A percentile compares a stretch with the other conserved stretches of the same genome.
These are phyloP conservation scores for Rhagoletis pomonella DNA, from an alignment of 1,140 invertebrate genomes.

Conservation along the genomic window DNA sequence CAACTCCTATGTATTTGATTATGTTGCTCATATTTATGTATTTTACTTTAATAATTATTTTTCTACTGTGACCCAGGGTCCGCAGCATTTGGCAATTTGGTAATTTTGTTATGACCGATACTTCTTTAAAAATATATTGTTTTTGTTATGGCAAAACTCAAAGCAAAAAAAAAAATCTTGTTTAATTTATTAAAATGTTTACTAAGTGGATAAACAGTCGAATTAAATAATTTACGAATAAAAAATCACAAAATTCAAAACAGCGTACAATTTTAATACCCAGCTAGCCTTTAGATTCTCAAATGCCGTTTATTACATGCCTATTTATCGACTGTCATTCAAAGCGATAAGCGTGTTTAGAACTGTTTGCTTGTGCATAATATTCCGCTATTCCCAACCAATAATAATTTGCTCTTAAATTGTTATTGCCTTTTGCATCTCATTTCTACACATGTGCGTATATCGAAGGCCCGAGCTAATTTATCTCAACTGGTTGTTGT, in stretches of 20 bases:
- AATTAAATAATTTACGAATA: conserved; percentile 3
- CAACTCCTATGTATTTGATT: neutral
- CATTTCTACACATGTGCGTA: no score
- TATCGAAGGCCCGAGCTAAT: no score
- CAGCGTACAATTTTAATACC: no score
- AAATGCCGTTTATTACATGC: no score
- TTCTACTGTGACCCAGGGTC: neutral
- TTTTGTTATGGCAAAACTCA: conserved; percentile 31
- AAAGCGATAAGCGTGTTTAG: no score
- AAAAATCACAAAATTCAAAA: conserved; percentile 2
- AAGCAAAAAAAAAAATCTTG: conserved; percentile 23
- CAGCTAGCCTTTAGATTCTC: no score
- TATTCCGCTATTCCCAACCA: no score
- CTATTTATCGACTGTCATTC: no score
- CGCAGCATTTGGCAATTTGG: conserved; percentile 21
- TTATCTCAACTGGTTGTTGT: no score
- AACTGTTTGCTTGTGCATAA: no score
- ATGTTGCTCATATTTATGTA: conserved; percentile 35
- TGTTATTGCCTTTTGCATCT: no score
- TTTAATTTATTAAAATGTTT: conserved; percentile 36
- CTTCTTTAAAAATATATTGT: conserved; percentile 16
- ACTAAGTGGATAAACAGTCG: neutral
- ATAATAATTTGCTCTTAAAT: no score
- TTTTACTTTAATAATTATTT: conserved; percentile 4
- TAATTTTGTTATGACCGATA: conserved; percentile 41